phyloP scores from a whole-genome alignment of 2,797 vertebrate species.

The Myiotriccus ornatus region DNA sequence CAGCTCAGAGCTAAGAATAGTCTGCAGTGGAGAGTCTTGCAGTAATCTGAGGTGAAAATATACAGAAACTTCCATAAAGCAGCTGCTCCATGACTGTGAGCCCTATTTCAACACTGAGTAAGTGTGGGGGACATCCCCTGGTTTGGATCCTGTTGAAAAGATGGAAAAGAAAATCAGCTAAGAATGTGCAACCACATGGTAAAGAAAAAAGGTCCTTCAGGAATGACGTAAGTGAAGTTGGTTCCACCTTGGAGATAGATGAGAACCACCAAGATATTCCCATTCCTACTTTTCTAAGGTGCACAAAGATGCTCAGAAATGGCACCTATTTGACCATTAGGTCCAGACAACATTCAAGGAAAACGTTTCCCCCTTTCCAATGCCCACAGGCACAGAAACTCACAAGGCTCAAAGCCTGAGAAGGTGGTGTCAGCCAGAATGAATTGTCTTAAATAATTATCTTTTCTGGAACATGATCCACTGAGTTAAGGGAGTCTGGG shows the following conservation, averaged over 20 bases:
- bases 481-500: accelerated
- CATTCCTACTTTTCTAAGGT: background rate
- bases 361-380: background rate
- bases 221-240: background rate
- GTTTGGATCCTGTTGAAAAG: background rate
- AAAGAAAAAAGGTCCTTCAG: background rate
- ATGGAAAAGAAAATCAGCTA: background rate
- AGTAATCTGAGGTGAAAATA: background rate
- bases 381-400: background rate
- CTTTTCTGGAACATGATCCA: background rate
- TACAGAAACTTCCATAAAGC: background rate
- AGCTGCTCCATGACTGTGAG: background rate
- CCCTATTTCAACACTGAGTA: background rate
- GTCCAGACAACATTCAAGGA: background rate
- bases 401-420: background rate
- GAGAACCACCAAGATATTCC: background rate
- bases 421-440: background rate
- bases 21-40: background rate
- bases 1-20: background rate
- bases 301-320: background rate
- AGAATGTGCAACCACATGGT: background rate
- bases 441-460: background rate
- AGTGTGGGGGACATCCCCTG: background rate
- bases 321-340: background rate
- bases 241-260: background rate